phyloP scores from a whole-genome alignment of 2,888 invertebrate species.

The Apomyelois bistriatella region DNA sequence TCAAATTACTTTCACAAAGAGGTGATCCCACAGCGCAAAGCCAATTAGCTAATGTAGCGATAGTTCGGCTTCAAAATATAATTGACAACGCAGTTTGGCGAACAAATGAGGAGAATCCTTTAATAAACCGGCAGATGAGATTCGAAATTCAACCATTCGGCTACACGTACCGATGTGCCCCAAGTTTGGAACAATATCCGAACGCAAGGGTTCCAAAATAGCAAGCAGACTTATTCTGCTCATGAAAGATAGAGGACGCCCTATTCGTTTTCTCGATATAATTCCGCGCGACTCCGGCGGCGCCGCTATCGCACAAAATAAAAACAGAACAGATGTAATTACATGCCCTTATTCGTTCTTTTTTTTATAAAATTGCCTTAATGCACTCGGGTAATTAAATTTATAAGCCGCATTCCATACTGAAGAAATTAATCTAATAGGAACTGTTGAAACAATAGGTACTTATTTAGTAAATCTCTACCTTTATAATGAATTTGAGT shows the following conservation, averaged over 20 bases:
- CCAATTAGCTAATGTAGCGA: slow-evolving; percentile 1
- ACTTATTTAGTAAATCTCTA: too few relatives aligned
- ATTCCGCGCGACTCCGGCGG: slow-evolving; percentile 20
- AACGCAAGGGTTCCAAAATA: background rate
- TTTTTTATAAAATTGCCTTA: background rate
- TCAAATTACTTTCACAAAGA: background rate
- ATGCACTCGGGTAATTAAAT: background rate
- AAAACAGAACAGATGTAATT: background rate
- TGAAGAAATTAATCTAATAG: too few relatives aligned
- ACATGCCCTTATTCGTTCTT: too few relatives aligned
- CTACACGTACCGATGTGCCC: too few relatives aligned
- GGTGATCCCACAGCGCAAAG: background rate
- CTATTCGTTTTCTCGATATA: slow-evolving; percentile 20
- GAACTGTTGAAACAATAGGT: too few relatives aligned
- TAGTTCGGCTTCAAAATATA: background rate
- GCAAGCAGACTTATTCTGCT: slow-evolving; percentile 11
- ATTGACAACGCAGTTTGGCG: background rate
- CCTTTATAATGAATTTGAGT: too few relatives aligned
- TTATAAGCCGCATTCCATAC: too few relatives aligned
- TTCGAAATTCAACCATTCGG: background rate
- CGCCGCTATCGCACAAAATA: slow-evolving; percentile 20
- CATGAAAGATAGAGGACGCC: slow-evolving; percentile 14
- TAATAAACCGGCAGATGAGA: background rate
- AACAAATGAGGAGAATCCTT: background rate
- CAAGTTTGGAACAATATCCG: background rate